Conservation (phyloP, 2,888 invertebrate species). For the Drosophila multiciliata region DNA sequence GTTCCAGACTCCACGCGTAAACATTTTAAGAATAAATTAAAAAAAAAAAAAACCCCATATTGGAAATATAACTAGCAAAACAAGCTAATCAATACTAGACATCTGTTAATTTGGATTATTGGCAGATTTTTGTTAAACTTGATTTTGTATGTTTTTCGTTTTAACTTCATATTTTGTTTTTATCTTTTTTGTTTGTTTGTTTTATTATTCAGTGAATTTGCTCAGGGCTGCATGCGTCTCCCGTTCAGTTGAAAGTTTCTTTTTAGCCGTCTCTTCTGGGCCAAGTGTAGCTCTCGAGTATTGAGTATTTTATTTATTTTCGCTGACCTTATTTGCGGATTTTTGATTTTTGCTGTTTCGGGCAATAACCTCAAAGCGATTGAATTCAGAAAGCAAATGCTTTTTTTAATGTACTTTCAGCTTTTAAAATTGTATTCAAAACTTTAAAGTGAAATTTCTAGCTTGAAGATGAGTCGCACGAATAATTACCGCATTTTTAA, state of each 20-base stretch:
- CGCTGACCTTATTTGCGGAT: constrained; percentile 49
- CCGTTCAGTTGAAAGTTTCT: constrained; percentile 20
- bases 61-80: constrained; percentile 54
- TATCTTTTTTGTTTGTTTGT: constrained; percentile 12
- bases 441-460: background rate
- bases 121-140: constrained; percentile 52
- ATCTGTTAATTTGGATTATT: constrained; percentile 32
- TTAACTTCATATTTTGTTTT: background rate
- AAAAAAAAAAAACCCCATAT: background rate
- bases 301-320: constrained; percentile 34
- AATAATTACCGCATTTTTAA: background rate
- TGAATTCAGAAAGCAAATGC: background rate
- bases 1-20: background rate
- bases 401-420: background rate
- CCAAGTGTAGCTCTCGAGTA: constrained; percentile 43
- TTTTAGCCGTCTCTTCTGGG: constrained; percentile 14
- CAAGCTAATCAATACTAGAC: constrained; percentile 36
- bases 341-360: constrained; percentile 16
- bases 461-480: background rate
- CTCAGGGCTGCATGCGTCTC: constrained; percentile 30
- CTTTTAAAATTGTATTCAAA: background rate
- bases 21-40: background rate
- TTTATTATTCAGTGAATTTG: constrained; percentile 22
- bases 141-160: constrained; percentile 16
- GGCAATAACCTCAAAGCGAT: constrained; percentile 43